Evolutionary conservation across 2,113 vertebrate genomes (phyloP).

Genomic region (Tautogolabrus adspersus): DNA sequence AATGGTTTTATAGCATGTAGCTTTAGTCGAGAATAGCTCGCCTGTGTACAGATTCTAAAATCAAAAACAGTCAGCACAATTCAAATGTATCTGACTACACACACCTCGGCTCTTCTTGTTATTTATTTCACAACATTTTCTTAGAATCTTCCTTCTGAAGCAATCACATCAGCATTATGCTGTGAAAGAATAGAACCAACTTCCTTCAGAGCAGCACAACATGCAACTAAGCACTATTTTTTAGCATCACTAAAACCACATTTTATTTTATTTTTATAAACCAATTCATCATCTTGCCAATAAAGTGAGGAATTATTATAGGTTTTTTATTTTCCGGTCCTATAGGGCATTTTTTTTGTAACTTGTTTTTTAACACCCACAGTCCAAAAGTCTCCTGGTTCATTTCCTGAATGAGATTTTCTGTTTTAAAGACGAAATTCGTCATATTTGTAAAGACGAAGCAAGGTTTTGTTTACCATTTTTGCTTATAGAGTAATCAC

Average conservation of each 20-base stretch:
- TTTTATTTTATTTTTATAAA: too few species aligned
- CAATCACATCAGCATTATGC: neutral
- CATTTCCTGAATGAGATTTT: neutral
- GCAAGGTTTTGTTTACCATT: too few species aligned
- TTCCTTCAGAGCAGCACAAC: too few species aligned
- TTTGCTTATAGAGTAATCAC: too few species aligned
- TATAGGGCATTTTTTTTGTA: neutral
- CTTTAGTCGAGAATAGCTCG: neutral
- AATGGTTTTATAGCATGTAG: neutral
- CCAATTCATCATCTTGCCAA: neutral
- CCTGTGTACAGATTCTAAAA: neutral
- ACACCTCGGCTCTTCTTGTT: neutral
- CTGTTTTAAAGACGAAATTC: neutral
- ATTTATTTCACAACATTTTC: too few species aligned
- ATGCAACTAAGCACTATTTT: neutral
- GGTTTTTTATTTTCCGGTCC: too few species aligned
- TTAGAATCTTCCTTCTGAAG: too few species aligned
- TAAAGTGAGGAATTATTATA: neutral
- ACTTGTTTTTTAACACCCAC: neutral
- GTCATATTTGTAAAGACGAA: neutral
- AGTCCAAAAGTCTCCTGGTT: neutral
- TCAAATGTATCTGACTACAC: too few species aligned
- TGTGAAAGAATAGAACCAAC: neutral
- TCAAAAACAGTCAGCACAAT: neutral
- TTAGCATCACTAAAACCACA: neutral